phyloP scores from a whole-genome alignment of 2,888 invertebrate genomes.

The Xanthorhoe designata region DNA sequence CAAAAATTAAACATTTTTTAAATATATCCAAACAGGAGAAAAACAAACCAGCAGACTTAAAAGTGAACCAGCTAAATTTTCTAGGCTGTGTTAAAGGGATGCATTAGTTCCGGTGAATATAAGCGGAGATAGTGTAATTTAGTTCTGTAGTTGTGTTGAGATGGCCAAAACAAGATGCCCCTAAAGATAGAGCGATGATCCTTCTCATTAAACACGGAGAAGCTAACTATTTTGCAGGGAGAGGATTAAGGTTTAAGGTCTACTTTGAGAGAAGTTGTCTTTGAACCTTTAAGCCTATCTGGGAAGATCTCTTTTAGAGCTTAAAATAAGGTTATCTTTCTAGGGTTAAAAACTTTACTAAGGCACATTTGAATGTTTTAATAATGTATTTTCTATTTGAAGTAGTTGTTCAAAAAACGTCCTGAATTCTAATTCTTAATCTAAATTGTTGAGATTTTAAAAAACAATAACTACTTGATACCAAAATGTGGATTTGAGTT shows the following conservation, averaged over 20 bases:
- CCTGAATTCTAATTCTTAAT: too few species aligned
- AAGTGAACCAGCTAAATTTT: slow-evolving; percentile 14
- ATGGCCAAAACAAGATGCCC: slow-evolving; percentile 35
- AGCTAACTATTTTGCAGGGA: slow-evolving; percentile 27
- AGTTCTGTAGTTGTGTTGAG: slow-evolving; percentile 36
- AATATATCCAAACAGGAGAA: background rate
- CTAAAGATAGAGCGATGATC: slow-evolving; percentile 33
- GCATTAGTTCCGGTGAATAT: slow-evolving; percentile 38
- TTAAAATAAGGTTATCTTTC: too few species aligned
- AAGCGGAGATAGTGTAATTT: slow-evolving; percentile 34
- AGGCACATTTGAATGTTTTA: background rate
- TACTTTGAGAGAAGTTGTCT: slow-evolving; percentile 16
- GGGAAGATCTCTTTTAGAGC: slow-evolving; percentile 5
- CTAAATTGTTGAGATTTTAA: background rate
- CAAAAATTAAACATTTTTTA: too few species aligned
- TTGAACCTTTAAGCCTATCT: slow-evolving; percentile 21
- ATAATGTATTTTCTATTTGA: background rate
- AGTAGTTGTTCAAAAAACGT: background rate
- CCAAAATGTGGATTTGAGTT: too few species aligned
- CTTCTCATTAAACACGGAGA: slow-evolving; percentile 35
- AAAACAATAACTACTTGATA: background rate
- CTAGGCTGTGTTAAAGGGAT: slow-evolving; percentile 26
- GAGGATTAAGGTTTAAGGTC: slow-evolving; percentile 28
- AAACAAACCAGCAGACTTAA: background rate
- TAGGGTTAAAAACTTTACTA: background rate